Base-by-base conservation (phyloP, 2,113 vertebrate species). In the Rhinoderma darwinii region DNA sequence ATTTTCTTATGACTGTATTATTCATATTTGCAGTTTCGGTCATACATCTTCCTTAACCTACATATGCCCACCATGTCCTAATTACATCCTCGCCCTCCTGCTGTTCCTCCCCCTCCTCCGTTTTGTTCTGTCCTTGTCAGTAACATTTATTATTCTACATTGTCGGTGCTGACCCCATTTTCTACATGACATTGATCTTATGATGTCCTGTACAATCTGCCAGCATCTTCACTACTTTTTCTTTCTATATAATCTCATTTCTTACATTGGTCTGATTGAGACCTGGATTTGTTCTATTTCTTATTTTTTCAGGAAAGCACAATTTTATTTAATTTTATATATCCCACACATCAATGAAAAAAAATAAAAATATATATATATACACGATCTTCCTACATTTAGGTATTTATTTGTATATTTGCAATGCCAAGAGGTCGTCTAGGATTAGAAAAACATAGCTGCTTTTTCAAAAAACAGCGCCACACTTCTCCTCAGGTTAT, bases 41-140 rank as follows among this genome's bases (percentile, higher is more conserved):
- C 20, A 37, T 79, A 56, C 30, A 56, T 79, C 76, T 79, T 79
- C 18, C 20, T 4, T 50, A 37, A 79, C 76, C 44, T 79, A 79
- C 32, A 56, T 79, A 39, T 77, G 75, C 47, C 30, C 75, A 4
- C 30, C 14, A 1, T 79, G 47, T 51, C 76, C 76, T 56, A 50
- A 56, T 79, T 79, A 37, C 47, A 47, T 35, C 27, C 75, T 32
- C n/a, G 11, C 5, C 44, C n/a, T 77, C 30, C 76, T 17, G 17
- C 47, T 0, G 10, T 15, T 20, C 75, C 12, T 18, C 76, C 50
- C 22, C 2, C 75, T 3, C 3, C 18, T 32, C 12, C 30, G 18
- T 77, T 18, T 35, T 77, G 27, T 51, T 32, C 9, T 35, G 44
- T 77, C 44, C 47, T 79, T 79, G 76, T 22, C 27, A 35, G 11